Conservation (phyloP, 2,113 vertebrate genomes). For the Neolamprologus toae region DNA sequence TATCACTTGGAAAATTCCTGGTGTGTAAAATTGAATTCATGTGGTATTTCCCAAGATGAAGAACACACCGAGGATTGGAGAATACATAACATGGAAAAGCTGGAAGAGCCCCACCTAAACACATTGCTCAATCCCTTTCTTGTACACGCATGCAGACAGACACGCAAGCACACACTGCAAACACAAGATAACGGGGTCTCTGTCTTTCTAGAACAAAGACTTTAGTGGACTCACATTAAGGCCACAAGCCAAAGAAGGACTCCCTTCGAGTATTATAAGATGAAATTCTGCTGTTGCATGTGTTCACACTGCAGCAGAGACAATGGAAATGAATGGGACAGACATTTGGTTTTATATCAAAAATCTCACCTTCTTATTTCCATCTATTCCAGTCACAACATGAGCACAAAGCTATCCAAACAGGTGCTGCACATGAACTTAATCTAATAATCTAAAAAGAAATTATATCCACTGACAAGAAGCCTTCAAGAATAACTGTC, state of each 20-base stretch:
- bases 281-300: not conserved
- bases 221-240: slow-evolving; percentile 8
- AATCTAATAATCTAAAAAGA: not conserved
- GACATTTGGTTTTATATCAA: not conserved
- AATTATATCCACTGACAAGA: not conserved
- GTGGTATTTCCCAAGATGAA: slow-evolving; percentile 25
- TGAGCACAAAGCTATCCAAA: not conserved
- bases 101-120: not conserved
- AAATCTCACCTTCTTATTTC: not conserved
- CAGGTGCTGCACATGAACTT: slow-evolving; percentile 1
- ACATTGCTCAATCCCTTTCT: not conserved
- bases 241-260: not conserved
- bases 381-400: not conserved
- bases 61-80: not conserved
- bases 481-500: not conserved
- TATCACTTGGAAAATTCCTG: slow-evolving; percentile 52
- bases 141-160: not conserved
- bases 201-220: slow-evolving; percentile 14
- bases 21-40: slow-evolving; percentile 65
- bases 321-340: not conserved
- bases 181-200: not conserved
- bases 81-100: not conserved
- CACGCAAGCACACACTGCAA: not conserved
- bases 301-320: not conserved
- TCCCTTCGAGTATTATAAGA: not conserved